phyloP scores from a whole-genome alignment of 2,888 invertebrate species.

The Phytoseiulus persimilis region DNA sequence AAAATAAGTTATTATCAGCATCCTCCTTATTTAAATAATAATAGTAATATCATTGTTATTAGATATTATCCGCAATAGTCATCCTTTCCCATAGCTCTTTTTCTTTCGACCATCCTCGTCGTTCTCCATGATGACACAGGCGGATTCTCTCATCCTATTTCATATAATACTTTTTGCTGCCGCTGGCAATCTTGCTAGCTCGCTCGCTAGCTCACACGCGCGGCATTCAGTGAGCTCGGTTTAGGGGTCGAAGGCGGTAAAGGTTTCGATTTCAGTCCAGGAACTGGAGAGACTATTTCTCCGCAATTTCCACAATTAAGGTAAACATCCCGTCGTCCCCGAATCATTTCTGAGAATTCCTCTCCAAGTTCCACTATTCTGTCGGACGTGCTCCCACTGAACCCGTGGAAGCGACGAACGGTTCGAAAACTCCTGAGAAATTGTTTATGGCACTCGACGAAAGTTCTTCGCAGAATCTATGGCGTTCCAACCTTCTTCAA shows the following conservation, averaged over 20 bases:
- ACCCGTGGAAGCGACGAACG: neutral
- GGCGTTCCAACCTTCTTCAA: neutral
- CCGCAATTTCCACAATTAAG: neutral
- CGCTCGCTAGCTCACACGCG: neutral
- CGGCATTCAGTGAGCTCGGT: neutral
- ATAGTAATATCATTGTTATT: neutral
- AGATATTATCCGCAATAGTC: neutral
- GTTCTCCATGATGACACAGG: neutral
- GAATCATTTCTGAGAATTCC: no score
- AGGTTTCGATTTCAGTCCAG: neutral
- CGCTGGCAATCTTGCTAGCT: neutral
- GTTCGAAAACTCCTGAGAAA: neutral
- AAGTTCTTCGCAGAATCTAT: neutral
- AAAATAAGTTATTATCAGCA: constrained; percentile 29
- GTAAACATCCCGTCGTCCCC: neutral
- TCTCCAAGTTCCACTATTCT: neutral
- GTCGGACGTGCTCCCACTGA: neutral
- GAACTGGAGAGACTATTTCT: neutral
- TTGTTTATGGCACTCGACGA: neutral
- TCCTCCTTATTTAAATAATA: neutral
- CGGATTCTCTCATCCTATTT: neutral
- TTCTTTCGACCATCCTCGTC: neutral
- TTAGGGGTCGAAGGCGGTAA: neutral
- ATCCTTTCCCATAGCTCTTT: neutral
- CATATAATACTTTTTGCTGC: neutral